A percentile compares a stretch with the other conserved stretches of the same genome.
Conservation (phyloP, 1,140 invertebrate species). For the Aradophagus sp. region DNA sequence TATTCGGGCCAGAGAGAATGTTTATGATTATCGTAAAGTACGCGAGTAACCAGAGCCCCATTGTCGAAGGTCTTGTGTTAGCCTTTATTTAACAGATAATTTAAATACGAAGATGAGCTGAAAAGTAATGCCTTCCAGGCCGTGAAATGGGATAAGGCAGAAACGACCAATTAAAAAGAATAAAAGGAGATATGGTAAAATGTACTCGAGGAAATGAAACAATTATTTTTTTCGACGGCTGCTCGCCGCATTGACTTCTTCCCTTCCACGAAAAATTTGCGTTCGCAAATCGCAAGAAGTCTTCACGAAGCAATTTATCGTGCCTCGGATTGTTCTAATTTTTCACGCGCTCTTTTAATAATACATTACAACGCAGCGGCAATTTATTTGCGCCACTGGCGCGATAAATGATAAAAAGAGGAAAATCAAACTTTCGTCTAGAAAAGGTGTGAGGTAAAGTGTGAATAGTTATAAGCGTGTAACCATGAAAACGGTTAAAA, state of each 20-base stretch:
- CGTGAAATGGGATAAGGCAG: conserved; percentile 17
- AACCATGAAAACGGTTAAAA: no score
- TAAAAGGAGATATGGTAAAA: conserved; percentile 16
- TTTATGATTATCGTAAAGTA: conserved; percentile 51
- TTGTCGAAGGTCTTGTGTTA: conserved; percentile 21
- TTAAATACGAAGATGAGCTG: conserved; percentile 35
- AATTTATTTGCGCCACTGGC: no score
- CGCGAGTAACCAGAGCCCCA: conserved; percentile 36
- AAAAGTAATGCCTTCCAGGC: conserved; percentile 34
- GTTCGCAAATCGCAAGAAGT: conserved; percentile 5
- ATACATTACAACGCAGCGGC: no score
- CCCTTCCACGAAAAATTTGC: neutral
- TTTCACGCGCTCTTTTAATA: no score
- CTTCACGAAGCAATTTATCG: neutral
- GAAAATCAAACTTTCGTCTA: no score
- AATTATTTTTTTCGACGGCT: conserved; percentile 16
- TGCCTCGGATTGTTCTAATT: no score
- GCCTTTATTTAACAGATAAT: conserved; percentile 33
- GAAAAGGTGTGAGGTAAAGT: no score
- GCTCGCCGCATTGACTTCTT: neutral
- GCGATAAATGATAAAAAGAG: no score
- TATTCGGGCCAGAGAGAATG: conserved; percentile 36
- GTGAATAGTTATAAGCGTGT: no score
- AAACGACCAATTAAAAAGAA: conserved; percentile 32
- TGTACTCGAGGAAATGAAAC: conserved; percentile 21